Base-by-base conservation (phyloP, 2,888 invertebrate species). In the Anaspis maculata region DNA sequence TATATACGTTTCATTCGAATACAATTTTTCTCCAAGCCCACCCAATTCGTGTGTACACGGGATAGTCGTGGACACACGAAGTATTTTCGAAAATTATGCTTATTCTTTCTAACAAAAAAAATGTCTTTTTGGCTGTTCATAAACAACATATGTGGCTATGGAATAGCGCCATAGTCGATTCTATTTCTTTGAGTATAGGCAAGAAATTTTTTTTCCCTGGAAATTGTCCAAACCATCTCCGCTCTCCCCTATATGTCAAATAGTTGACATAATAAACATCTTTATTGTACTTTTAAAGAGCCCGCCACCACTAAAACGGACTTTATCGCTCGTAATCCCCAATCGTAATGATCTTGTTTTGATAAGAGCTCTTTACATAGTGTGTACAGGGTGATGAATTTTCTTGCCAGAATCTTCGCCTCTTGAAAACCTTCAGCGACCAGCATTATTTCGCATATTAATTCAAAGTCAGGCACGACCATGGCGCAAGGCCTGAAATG, bases 361-460 rank as follows among this genome's bases (percentile, higher is more conserved):
- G 94, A 95, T 23, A 95, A 67, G 31, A 95, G 64, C 59, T 96
- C 95, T 58, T 90, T 91, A 61, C 95, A 96, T 16, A 96, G 69
- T 0, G 92, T 92, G 57, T 95, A 95, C 4, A 96, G 70, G 0
- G 95, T 96, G 45, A 95, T 92, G 61, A 96, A 95, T 65, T 96
- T 96, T 40, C 95, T 73, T 0, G 94, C 95, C 24, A 96, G 68
- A 30, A 94, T 77, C 55, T 87, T 81, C 0, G 95, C 95, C 51
- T 96, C 95, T 61, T 95, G 84, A 60, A 96, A 96, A 9, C 96
- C 96, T 71, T 96, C 95, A 25, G 95, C 94, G 0, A 95, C 94
- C 64, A 96, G 77, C 94, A 96, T 95, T 49, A 96, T 96, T 72
- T 96, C 95, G 65, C 92, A 94, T 57, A 96, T 96, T 33, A 96